Base-by-base conservation (phyloP, 2,797 vertebrate genomes). In the Meda fulgida region DNA sequence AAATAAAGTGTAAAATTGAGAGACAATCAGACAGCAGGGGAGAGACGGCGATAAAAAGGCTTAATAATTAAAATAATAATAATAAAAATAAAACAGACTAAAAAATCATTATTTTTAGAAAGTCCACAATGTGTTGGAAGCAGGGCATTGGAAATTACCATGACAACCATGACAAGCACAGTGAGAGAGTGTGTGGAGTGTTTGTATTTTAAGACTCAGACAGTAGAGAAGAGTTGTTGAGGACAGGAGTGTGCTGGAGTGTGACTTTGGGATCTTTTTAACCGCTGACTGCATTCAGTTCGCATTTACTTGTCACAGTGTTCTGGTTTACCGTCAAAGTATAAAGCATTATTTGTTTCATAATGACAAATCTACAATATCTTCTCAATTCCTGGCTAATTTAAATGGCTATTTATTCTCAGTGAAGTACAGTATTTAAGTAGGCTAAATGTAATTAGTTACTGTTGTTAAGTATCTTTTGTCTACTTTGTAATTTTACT, bases 31-130 rank as follows among this genome's bases (percentile, higher is more conserved):
- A 73, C 31, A 36, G 43, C n/a, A 38, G 80, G 70, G 34, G 70
- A 76, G 81, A 53, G 71, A 83, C 58, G 9, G 81, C 53, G 71
- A 75, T 43, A 89, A 89, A 81, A 78, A 89, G 90, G 63, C 87
- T 73, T 84, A 91, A 90, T 91, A 84, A 91, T 89, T 89, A 92
- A 88, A 83, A 60, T 14, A 77, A 58, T 63, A 89, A 70, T 63
- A 89, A 70, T 79, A 66, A 81, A 23, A 81, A 67, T n/a, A 78
- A 84, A 53, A 58, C 77, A 84, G 69, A 86, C 66, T 65, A 70
- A 63, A 65, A 51, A 63, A 86, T 80, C 76, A 90, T 90, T 95
- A 95, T 95, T 95, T 95, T 95, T 95, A 95, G 94, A 94, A 94
- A 92, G 92, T 93, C 94, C 94, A 91, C 91, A 91, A 92, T 88